Base-by-base conservation (phyloP, 2,797 vertebrate genomes). In the Chaetophractus vellerosus region DNA sequence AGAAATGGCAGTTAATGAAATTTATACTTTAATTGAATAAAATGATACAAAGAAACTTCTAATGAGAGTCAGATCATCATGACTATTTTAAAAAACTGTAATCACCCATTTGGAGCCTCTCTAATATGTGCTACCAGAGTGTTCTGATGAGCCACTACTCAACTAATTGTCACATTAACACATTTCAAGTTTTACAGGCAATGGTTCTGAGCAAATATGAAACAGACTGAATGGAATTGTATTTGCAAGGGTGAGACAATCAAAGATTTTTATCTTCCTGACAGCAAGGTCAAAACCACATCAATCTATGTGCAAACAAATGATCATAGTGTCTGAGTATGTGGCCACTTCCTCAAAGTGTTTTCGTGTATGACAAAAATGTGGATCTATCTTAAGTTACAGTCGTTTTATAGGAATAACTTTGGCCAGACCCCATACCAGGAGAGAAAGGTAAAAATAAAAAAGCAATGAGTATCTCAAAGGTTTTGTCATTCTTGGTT, bases 271-370 rank as follows among this genome's bases (percentile, higher is more conserved):
- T 71, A 63, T 36, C 24, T 31, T 59, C 55, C 36, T 26, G 79
- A 86, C 48, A 61, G 82, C 4, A 33, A 80, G 50, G 69, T 78
- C 9, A 18, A 68, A 79, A 38, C 66, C 33, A 19, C 71, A 19
- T 31, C 24, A 72, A 9, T 24, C n/a, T 78, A 24, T 26, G 33
- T 26, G 74, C 38, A 82, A 90, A 94, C 88, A 93, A 19, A 93
- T 92, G 94, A 96, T 36, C 38, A 1, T 6, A 57, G 31, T 7
- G 92, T 96, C 92, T 95, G 92, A 23, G 82, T n/a, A 64, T 68
- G 88, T 0, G 0, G 18, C 68, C 41, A 38, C 38, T 63, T 24
- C 36, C n/a, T 6, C 19, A 50, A 14, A 36, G 24, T 68, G 57
- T 72, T 91, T 81, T 52, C 45, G 16, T 64, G 5, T 23, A 66